Conservation (phyloP, 1,140 invertebrate species). For the Helicorthomorpha holstii region DNA sequence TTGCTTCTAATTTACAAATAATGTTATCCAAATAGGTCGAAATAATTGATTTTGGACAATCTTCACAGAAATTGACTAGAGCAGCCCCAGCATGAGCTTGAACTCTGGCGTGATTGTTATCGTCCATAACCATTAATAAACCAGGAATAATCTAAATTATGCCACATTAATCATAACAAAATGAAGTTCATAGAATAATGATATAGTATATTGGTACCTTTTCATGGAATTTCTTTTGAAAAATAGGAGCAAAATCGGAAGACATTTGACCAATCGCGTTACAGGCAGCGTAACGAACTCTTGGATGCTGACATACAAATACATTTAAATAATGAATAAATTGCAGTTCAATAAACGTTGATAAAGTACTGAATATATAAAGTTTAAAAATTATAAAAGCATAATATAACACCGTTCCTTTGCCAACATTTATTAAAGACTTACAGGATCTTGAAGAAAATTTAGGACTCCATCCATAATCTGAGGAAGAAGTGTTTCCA, state of each 20-base stretch:
- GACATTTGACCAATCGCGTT: constrained; percentile 99
- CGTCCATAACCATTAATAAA: constrained; percentile 74
- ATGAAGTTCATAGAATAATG: background rate
- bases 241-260: constrained; percentile 88
- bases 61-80: constrained; percentile 97
- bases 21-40: constrained; percentile 76
- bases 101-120: constrained; percentile 79
- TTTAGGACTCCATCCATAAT: constrained; percentile 79
- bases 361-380: too few species aligned
- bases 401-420: too few species aligned
- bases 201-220: constrained; percentile 27
- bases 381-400: too few species aligned
- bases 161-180: background rate
- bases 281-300: constrained; percentile 90
- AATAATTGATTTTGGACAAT: constrained; percentile 89
- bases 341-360: too few species aligned
- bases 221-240: constrained; percentile 95
- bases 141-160: constrained; percentile 57
- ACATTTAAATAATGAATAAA: too few species aligned
- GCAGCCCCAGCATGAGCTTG: constrained; percentile 70
- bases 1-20: constrained; percentile 76
- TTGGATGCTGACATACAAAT: constrained; percentile 70
- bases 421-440: constrained; percentile 15
- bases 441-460: constrained; percentile 69
- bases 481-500: constrained; percentile 79